A percentile compares a stretch with the other conserved stretches of the same genome.
Conservation (phyloP, 2,797 vertebrate genomes). For the Avahi laniger region DNA sequence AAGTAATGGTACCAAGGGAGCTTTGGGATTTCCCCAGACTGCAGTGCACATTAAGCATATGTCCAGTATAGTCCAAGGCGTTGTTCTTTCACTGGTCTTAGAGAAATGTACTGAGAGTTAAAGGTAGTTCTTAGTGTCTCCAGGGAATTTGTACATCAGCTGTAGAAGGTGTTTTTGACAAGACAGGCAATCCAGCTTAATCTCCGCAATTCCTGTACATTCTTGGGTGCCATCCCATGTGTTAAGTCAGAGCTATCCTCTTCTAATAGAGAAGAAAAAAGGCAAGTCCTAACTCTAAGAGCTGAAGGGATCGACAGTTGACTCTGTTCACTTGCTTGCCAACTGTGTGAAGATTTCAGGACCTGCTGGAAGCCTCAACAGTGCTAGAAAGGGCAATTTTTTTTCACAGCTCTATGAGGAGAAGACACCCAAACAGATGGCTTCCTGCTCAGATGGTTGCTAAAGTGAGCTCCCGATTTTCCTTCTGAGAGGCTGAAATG, state of each 20-base stretch:
- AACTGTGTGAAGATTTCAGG: conserved; percentile 26
- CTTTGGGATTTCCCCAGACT: background rate
- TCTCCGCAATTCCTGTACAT: conserved; percentile 44
- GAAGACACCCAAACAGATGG: conserved; percentile 48
- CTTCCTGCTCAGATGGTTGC: background rate
- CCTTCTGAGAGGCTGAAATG: conserved; percentile 22
- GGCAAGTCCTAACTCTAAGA: background rate
- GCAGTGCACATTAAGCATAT: background rate
- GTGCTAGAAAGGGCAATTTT: background rate
- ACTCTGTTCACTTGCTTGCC: conserved; percentile 27
- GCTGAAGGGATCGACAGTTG: background rate
- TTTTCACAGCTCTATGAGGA: conserved; percentile 21
- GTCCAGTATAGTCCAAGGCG: background rate
- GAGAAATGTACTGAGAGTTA: conserved; percentile 50
- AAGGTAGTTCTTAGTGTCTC: background rate
- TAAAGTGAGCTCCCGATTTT: conserved; percentile 3
- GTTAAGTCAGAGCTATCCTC: background rate
- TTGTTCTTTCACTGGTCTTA: conserved; percentile 52
- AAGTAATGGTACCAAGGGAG: conserved; percentile 14
- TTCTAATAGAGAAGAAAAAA: background rate
- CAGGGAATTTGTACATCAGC: conserved; percentile 26
- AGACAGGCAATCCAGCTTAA: background rate
- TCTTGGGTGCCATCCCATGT: background rate
- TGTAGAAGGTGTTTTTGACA: conserved; percentile 39
- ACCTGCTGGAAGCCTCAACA: background rate